A percentile compares a stretch with the other conserved stretches of the same genome.
These are phyloP conservation scores for Parauchenoglanis punctatus DNA, from an alignment of 2,797 vertebrate species.

Conservation along the genomic window DNA sequence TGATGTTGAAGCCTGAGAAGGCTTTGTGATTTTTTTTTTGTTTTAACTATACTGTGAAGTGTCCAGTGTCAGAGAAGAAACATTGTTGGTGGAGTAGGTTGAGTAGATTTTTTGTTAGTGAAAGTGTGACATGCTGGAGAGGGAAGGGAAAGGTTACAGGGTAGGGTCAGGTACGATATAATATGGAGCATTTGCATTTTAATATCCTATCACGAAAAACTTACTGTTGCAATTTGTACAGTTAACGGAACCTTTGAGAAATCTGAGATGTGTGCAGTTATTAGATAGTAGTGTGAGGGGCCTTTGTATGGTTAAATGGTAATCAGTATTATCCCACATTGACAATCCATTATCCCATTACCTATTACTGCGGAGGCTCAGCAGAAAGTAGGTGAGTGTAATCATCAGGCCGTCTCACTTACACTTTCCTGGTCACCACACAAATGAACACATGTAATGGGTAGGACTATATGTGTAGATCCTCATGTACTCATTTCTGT, in stretches of 20 bases:
- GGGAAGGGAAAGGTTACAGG: not conserved
- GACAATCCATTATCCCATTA: slow-evolving; percentile 54
- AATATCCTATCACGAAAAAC: slow-evolving; percentile 57
- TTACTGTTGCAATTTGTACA: slow-evolving; percentile 30
- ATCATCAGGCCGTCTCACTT: slow-evolving; percentile 55
- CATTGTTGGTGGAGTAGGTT: not conserved
- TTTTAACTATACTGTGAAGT: not conserved
- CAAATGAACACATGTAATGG: not conserved
- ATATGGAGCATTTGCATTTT: slow-evolving; percentile 68
- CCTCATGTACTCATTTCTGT: not conserved
- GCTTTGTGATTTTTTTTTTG: not conserved
- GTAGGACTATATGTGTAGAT: not conserved
- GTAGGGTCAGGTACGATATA: slow-evolving; percentile 50
- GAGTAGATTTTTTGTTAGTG: not conserved
- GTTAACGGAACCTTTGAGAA: slow-evolving; percentile 59
- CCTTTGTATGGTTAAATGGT: slow-evolving; percentile 43
- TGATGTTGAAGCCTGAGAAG: slow-evolving; percentile 28
- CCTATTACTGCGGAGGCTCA: slow-evolving; percentile 48
- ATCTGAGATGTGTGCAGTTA: slow-evolving; percentile 26
- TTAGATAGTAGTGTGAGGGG: slow-evolving; percentile 24
- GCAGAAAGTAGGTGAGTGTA: slow-evolving; percentile 51
- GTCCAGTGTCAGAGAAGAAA: slow-evolving; percentile 4
- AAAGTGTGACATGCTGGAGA: not conserved
- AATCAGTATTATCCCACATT: slow-evolving; percentile 41
- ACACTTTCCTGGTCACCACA: slow-evolving; percentile 40